phyloP scores from a whole-genome alignment of 2,113 vertebrate genomes.

The Etheostoma spectabile region DNA sequence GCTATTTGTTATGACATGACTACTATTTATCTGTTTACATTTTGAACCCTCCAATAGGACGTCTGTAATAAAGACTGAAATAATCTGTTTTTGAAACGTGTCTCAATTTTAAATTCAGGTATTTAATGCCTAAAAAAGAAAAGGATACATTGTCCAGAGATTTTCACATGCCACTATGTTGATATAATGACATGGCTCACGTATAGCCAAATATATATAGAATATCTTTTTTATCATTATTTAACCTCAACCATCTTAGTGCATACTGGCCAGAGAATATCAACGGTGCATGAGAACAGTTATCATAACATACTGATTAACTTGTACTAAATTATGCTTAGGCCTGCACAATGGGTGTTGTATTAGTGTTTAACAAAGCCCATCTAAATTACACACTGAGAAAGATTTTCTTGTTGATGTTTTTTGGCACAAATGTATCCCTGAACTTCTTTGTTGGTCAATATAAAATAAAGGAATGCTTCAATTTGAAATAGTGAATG shows the following conservation, averaged over 20 bases:
- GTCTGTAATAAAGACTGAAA: neutral
- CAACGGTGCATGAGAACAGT: slow-evolving; percentile 2
- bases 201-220: neutral
- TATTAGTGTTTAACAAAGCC: slow-evolving; percentile 17
- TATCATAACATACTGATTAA: neutral
- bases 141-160: neutral
- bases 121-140: neutral
- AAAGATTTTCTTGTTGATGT: neutral
- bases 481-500: slow-evolving; percentile 4
- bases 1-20: neutral
- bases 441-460: slow-evolving; percentile 13
- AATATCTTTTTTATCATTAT: neutral
- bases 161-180: slow-evolving; percentile 3
- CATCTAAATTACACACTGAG: neutral
- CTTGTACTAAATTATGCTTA: neutral
- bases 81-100: slow-evolving; percentile 1
- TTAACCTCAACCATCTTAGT: neutral
- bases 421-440: neutral
- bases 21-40: slow-evolving; percentile 1
- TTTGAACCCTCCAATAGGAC: neutral
- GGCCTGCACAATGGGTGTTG: neutral
- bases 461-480: slow-evolving; percentile 26
- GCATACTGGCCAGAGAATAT: neutral
- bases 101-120: neutral
- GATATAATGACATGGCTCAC: slow-evolving; percentile 11